Evolutionary conservation across 2,113 vertebrate species (phyloP), one percentile per base, ranked within the genome.

Genomic region (Phoenicopterus ruber): DNA sequence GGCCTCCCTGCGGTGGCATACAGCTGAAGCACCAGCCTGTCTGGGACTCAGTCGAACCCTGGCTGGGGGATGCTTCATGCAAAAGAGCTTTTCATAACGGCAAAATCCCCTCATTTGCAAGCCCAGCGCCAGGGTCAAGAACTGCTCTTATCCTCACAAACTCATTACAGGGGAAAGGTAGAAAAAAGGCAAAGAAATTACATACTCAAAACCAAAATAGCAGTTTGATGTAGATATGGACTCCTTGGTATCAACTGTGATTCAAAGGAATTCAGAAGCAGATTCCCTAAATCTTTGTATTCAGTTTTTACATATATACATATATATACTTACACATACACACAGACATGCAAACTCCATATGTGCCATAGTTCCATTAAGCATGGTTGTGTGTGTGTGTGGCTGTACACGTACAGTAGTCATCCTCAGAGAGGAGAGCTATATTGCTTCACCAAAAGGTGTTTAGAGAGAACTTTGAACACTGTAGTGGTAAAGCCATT

Each of bases 401-500:
- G 82, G 7, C 26, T 36, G 70, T 34, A 6, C 34, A 7, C 1
- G 11, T 61, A 38, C 52, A 25, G 40, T 21, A 82, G 22, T 36
- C 8, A 13, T 77, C 36, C 65, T 14, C 22, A 31, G 87, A 62
- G 32, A 88, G 59, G 11, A 62, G 80, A 86, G 49, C 20, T 65
- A 5, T 21, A 31, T 34, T 54, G 58, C 91, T 86, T 65, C 79
- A 58, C 84, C 82, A 77, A 36, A 80, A 92, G 78, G 36, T 83
- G 40, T 88, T 95, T 77, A 22, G 86, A 82, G 73, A 82, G 71
- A 40, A 69, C 93, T 92, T 71, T 87, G 86, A 93, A 88, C 63
- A 17, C 66, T 89, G 47, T 10, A 69, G 57, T 4, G 1, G 52
- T 66, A 88, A 82, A 95, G 42, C 61, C 76, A 65, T 93, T 89